phyloP scores from a whole-genome alignment of 92 coral and sea anemone genomes.

The Muricea muricata region DNA sequence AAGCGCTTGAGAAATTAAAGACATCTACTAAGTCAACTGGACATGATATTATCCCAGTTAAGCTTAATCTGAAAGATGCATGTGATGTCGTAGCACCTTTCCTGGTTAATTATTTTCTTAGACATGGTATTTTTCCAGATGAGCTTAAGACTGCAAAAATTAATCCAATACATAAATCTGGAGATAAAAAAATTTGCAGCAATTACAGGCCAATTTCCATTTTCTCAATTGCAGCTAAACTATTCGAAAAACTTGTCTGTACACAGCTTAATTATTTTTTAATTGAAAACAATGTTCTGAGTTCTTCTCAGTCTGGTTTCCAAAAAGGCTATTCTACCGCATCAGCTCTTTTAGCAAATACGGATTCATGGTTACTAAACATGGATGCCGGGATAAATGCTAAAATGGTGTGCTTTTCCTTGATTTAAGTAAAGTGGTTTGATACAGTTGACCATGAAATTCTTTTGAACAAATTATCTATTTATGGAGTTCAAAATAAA shows the following conservation, averaged over 20 bases:
- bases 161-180: constrained; percentile 16
- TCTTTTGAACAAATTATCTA: not conserved
- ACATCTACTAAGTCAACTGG: too few species aligned
- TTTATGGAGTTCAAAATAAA: not conserved
- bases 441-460: not conserved
- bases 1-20: too few species aligned
- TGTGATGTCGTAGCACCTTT: too few species aligned
- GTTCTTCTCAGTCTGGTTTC: not conserved
- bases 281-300: not conserved
- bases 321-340: not conserved
- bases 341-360: not conserved
- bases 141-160: not conserved
- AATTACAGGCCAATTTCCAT: constrained; percentile 7
- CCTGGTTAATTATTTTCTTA: not conserved
- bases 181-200: not conserved
- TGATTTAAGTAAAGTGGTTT: not conserved
- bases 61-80: too few species aligned
- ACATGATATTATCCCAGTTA: too few species aligned
- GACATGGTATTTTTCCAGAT: constrained; percentile 7
- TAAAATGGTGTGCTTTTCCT: constrained; percentile 12
- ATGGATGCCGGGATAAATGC: not conserved
- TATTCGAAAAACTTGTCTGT: constrained; percentile 14
- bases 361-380: constrained; percentile 3
- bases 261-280: not conserved
- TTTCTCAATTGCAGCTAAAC: not conserved